phyloP scores from a whole-genome alignment of 2,797 vertebrate species.

The Danio choprae region DNA sequence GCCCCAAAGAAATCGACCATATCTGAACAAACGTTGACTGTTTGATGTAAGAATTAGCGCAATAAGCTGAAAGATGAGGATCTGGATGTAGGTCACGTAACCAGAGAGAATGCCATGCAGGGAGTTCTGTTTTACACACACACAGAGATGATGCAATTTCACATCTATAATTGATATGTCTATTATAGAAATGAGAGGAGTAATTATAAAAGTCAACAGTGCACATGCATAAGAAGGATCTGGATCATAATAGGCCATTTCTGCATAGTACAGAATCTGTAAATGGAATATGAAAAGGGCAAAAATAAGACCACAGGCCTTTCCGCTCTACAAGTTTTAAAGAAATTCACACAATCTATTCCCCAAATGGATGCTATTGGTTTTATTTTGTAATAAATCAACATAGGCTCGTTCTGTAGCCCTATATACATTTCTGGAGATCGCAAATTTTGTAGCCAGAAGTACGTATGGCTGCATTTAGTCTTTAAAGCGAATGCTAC shows the following conservation, averaged over 20 bases:
- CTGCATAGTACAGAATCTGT: not conserved
- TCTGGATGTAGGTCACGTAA: conserved; percentile 22
- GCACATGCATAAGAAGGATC: not conserved
- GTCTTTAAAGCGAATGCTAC: no score
- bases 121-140: conserved; percentile 21
- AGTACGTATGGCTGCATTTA: no score
- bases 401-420: no score
- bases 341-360: no score
- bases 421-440: no score
- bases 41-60: conserved; percentile 53
- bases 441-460: no score
- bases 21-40: conserved; percentile 42
- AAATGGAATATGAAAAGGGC: not conserved
- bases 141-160: conserved; percentile 20
- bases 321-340: no score
- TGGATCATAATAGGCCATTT: not conserved
- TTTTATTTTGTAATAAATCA: no score
- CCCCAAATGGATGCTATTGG: no score
- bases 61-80: conserved; percentile 33
- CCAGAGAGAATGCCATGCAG: not conserved
- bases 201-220: conserved; percentile 1
- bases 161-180: conserved; percentile 35
- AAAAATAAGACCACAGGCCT: no score
- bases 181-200: not conserved
- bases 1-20: not conserved